Base-by-base conservation (phyloP, 2,888 invertebrate species). In the Helobdella robusta region DNA sequence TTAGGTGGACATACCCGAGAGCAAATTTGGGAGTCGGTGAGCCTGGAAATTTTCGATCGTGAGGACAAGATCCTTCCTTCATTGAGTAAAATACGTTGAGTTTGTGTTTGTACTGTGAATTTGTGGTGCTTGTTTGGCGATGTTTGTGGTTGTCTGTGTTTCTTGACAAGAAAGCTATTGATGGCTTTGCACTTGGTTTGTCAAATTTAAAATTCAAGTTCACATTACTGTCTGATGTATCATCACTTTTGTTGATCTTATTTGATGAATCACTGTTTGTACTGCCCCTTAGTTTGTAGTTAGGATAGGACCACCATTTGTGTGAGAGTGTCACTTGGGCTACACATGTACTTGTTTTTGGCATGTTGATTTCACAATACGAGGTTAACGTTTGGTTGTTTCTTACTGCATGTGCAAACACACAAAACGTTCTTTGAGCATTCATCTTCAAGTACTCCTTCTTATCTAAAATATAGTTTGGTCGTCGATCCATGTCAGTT, bases 401-500 rank as follows among this genome's bases (percentile, higher is more conserved):
- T 32, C 34, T 20, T 30, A 18, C 50, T 32, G 46, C 62, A n/a
- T 62, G 50, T 20, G 62, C 62, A n/a, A 40, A 50, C 8, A 62
- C 28, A 62, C 62, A 62, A 11, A 62, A 62, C 50, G 3, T 28
- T 46, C 15, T 28, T 23, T 32, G 34, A 46, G 20, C 20, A 6
- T 32, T 62, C 30, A 4, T 36, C 28, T 15, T n/a, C 34, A 11
- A 23, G 25, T 6, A 25, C 1, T 36, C n/a, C 62, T 30, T 30
- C 34, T n/a, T 50, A 40, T 50, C 62, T 28, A 25, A 30, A 30
- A 15, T 8, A n/a, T 28, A 30, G 23, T 23, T 54, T 54, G 25
- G 11, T 28, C 54, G 32, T 54, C 11, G 11, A 15, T 4, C 30
- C 11, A 25, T 28, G 54, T 23, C 32, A 20, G 30, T 48, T 32